Conservation (phyloP, 2,113 vertebrate species). For the Elephas maximus region DNA sequence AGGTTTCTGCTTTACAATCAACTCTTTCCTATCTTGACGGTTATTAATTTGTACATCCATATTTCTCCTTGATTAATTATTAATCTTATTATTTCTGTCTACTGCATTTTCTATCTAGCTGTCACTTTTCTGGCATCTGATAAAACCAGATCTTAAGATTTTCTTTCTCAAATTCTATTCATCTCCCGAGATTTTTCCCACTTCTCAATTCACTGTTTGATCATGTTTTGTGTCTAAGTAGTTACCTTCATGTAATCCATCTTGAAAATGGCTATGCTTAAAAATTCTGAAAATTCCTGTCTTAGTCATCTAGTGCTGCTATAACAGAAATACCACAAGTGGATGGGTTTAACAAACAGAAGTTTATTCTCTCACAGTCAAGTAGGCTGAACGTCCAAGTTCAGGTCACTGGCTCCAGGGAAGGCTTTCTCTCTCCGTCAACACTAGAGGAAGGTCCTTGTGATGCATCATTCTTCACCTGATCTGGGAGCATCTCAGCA, state of each 20-base stretch:
- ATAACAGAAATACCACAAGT: too few relatives aligned
- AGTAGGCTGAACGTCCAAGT: too few relatives aligned
- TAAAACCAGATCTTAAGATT: background rate
- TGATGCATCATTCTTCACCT: too few relatives aligned
- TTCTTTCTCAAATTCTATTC: conserved; percentile 8
- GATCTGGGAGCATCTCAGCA: too few relatives aligned
- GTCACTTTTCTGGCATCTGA: conserved; percentile 1
- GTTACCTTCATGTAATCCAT: background rate
- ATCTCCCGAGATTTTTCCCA: background rate
- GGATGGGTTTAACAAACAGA: too few relatives aligned
- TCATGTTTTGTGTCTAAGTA: background rate
- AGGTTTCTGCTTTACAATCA: conserved; percentile 24
- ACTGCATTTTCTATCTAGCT: background rate
- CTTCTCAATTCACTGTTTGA: background rate
- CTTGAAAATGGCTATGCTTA: background rate
- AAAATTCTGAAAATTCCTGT: background rate
- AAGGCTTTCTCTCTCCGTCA: too few relatives aligned
- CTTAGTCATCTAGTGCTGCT: too few relatives aligned
- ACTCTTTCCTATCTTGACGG: conserved; percentile 50
- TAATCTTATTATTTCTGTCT: conserved; percentile 51
- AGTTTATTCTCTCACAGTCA: too few relatives aligned
- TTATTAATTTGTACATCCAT: conserved; percentile 80
- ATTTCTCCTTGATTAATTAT: conserved; percentile 76
- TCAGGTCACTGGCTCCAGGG: too few relatives aligned
- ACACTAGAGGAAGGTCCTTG: too few relatives aligned